phyloP scores from a whole-genome alignment of 2,113 vertebrate species.

The Solenodon paradoxus region DNA sequence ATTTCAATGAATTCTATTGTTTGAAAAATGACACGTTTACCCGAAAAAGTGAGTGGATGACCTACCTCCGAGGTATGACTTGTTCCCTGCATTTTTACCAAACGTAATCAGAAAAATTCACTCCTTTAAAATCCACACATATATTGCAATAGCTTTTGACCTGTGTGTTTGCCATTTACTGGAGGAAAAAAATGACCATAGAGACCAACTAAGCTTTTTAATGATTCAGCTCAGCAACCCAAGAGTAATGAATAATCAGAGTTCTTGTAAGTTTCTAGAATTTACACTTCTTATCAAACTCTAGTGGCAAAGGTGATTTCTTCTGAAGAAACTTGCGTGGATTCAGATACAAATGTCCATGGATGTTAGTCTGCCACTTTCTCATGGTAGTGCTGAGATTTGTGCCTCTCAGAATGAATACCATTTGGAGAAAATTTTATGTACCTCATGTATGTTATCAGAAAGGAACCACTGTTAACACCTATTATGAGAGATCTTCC shows the following conservation, averaged over 20 bases:
- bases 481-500: background rate
- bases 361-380: background rate
- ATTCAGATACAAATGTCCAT: background rate
- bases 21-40: background rate
- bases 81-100: background rate
- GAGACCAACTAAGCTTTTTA: constrained; percentile 12
- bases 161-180: background rate
- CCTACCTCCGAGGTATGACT: background rate
- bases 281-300: background rate
- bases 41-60: background rate
- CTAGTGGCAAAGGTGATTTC: background rate
- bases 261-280: background rate
- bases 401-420: constrained; percentile 27
- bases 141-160: background rate
- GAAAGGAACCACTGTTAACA: background rate
- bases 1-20: background rate
- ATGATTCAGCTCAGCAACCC: background rate
- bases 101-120: background rate
- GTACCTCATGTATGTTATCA: background rate
- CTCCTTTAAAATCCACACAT: background rate
- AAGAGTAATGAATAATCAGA: background rate
- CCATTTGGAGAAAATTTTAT: background rate
- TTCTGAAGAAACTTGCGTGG: background rate
- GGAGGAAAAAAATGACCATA: background rate
- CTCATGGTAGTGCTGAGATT: background rate